Evolutionary conservation across 2,797 vertebrate species (phyloP).

Genomic region (Cossypha dichroa): DNA sequence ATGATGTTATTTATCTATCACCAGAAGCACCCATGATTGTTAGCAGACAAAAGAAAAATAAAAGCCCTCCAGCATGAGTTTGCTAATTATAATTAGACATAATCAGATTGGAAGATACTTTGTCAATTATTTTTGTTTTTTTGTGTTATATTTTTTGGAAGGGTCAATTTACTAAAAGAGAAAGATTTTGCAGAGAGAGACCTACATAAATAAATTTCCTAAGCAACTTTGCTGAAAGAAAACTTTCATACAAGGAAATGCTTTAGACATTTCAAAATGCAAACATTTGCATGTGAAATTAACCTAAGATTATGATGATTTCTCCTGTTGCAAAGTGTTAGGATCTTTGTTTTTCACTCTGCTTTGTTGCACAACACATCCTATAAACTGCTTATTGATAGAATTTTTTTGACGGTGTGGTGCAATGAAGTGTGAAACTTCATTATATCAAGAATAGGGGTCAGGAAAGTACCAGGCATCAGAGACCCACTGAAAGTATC

Average conservation of each 20-base stretch:
- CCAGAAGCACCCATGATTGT: neutral
- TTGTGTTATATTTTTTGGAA: neutral
- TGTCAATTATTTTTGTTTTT: neutral
- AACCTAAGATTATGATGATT: neutral
- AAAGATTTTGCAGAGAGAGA: neutral
- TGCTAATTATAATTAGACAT: conserved; percentile 3
- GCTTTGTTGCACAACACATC: neutral
- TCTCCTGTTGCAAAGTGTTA: neutral
- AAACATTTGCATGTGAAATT: neutral
- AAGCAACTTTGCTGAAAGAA: neutral
- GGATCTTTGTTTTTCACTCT: neutral
- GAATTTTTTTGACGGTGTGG: neutral
- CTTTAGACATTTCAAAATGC: neutral
- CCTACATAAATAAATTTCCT: neutral
- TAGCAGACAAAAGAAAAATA: neutral
- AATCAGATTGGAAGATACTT: conserved; percentile 13
- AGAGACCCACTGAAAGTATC: neutral
- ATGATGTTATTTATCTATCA: conserved; percentile 16
- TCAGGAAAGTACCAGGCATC: neutral
- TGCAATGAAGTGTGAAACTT: neutral
- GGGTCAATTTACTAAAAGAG: neutral
- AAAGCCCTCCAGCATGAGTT: neutral
- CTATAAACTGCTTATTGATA: neutral
- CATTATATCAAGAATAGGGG: neutral
- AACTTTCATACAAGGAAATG: neutral